Evolutionary conservation across 2,113 vertebrate genomes (phyloP).

Genomic region (Perognathus longimembris): DNA sequence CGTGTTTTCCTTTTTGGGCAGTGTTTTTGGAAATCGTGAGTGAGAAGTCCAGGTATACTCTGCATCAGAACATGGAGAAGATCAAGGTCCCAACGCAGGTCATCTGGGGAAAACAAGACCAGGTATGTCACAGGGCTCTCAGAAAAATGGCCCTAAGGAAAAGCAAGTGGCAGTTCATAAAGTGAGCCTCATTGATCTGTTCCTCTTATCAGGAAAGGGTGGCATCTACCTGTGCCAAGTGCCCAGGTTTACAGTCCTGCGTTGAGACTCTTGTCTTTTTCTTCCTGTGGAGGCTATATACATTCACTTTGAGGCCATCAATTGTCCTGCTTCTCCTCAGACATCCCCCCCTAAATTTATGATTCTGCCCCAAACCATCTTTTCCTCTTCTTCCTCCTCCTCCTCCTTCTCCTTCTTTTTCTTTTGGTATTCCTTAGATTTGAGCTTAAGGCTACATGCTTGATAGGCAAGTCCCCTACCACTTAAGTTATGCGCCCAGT

Average conservation of each 20-base stretch:
- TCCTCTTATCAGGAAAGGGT: neutral
- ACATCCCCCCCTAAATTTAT: neutral
- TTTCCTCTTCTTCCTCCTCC: neutral
- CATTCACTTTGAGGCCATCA: neutral
- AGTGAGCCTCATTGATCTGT: neutral
- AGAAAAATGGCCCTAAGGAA: neutral
- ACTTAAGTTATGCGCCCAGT: neutral
- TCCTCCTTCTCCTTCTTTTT: no score
- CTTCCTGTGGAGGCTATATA: neutral
- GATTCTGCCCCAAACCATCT: neutral
- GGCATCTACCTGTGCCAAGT: no score
- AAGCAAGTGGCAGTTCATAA: neutral
- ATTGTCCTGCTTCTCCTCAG: neutral
- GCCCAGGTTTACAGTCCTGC: neutral
- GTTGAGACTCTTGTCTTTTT: neutral
- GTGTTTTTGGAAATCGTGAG: constrained; percentile 92
- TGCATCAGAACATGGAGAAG: constrained; percentile 92
- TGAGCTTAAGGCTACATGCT: neutral
- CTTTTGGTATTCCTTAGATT: neutral
- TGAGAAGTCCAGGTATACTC: constrained; percentile 90
- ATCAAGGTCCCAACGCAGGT: constrained; percentile 93
- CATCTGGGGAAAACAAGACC: constrained; percentile 97
- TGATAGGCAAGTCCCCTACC: neutral
- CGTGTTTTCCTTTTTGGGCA: constrained; percentile 77
- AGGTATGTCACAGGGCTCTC: constrained; percentile 85